Percentiles rank a stretch among this genome's conserved stretches.
Conservation (phyloP, 2,797 vertebrate species). For the Acanthornis magna region DNA sequence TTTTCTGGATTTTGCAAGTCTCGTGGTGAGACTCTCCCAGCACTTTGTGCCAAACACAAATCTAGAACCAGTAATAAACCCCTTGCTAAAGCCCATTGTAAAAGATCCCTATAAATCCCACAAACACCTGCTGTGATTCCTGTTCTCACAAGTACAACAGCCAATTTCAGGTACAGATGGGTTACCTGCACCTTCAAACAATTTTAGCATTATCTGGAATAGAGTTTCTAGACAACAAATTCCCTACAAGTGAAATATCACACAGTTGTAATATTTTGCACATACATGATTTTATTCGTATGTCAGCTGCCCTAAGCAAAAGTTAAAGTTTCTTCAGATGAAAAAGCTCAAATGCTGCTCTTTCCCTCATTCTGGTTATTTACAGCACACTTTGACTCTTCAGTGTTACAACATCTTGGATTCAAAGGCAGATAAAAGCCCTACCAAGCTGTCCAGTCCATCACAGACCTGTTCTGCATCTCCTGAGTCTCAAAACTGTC, state of each 20-base stretch:
- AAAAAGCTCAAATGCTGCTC: neutral
- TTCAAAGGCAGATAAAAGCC: neutral
- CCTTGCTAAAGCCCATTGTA: fast-evolving
- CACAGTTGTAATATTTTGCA: neutral
- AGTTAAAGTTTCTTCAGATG: neutral
- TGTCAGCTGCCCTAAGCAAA: neutral
- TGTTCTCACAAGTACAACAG: neutral
- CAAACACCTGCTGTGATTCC: neutral
- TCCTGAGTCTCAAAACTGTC: neutral
- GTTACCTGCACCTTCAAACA: neutral
- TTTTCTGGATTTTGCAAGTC: neutral
- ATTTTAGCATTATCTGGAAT: neutral
- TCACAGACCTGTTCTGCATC: neutral
- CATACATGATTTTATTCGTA: neutral
- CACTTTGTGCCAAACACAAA: neutral
- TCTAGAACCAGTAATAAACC: neutral
- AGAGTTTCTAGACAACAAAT: neutral
- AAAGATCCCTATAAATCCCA: neutral
- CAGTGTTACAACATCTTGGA: neutral
- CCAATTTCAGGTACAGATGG: fast-evolving
- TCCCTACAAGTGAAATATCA: neutral
- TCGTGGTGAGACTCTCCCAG: neutral
- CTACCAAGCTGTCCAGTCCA: neutral
- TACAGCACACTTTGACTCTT: neutral
- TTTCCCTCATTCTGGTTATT: neutral